Evolutionary conservation across 2,113 vertebrate genomes (phyloP), one percentile per base, ranked within the genome.

Genomic region (Takifugu bimaculatus): DNA sequence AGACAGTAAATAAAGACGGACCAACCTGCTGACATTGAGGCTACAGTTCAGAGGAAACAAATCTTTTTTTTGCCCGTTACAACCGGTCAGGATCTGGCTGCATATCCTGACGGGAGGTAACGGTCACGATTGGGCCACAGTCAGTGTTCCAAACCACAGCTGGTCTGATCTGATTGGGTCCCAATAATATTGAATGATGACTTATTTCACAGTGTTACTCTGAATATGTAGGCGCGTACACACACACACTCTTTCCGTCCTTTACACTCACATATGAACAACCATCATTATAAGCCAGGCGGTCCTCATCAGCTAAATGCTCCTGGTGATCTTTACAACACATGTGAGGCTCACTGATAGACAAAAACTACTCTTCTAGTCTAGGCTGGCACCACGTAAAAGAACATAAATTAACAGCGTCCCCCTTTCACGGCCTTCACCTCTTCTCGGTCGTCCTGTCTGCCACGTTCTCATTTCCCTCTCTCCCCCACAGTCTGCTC

Each of bases 181-280:
- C 59, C 64, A 82, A 81, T 72, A 81, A 72, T 75, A 71, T 87
- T 84, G 77, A 39, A 74, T 75, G n/a, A 77, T 66, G 67, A 85
- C 65, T 80, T 85, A 73, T 83, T 88, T 89, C 82, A 87, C 84
- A 87, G 85, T 87, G 88, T 87, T 79, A 75, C 49, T 75, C 70
- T 72, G 72, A 60, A 84, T 70, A 75, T 69, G 63, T 54, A 35
- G 43, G 15, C 51, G 43, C 63, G 53, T 63, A 20, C 51, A 50
- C 68, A 45, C 52, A 42, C 59, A 39, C 35, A 10, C 35, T 39
- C 9, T 1, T 39, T 39, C 35, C 11, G 35, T 39, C 35, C 7
- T 39, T 39, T 39, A 11, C 7, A 10, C 35, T 11, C 53, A 70
- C 32, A 60, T 11, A 78, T 20, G 53, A 62, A 14, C 59, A 68